These are phyloP conservation scores for Xenopus laevis DNA, from an alignment of 2,113 vertebrate genomes.

Conservation along the genomic window DNA sequence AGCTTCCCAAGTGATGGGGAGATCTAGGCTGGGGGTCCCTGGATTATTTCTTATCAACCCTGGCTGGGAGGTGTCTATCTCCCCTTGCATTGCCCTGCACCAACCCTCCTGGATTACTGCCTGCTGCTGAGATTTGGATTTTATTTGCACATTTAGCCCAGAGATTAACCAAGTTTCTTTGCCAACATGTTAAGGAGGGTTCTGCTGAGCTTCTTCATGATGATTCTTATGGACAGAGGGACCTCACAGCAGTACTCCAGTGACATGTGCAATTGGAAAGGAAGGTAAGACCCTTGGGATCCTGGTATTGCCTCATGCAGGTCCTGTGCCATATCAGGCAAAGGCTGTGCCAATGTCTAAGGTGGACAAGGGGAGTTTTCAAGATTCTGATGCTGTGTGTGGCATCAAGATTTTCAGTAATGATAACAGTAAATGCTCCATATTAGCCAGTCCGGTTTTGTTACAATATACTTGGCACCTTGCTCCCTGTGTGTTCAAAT, in stretches of 20 bases:
- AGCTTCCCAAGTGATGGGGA: background rate
- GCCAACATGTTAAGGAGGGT: conserved; percentile 64
- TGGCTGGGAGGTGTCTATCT: conserved; percentile 25
- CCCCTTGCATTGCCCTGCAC: conserved; percentile 43
- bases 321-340: too few relatives aligned
- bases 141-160: background rate
- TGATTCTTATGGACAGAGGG: conserved; percentile 67
- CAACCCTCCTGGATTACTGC: conserved; percentile 51
- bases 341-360: too few relatives aligned
- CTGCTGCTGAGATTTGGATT: background rate
- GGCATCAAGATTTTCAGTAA: too few relatives aligned
- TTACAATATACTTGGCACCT: too few relatives aligned
- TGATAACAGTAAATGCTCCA: too few relatives aligned
- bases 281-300: conserved; percentile 73
- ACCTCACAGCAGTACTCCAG: conserved; percentile 84
- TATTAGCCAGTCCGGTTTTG: too few relatives aligned
- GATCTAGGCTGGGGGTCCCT: background rate
- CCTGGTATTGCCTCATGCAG: too few relatives aligned
- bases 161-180: background rate
- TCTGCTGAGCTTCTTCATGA: conserved; percentile 63
- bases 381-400: too few relatives aligned
- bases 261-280: conserved; percentile 95
- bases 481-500: too few relatives aligned
- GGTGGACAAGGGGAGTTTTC: too few relatives aligned
- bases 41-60: conserved; percentile 3